Base-by-base conservation (phyloP, 1,140 invertebrate genomes). In the Cydia fagiglandana region DNA sequence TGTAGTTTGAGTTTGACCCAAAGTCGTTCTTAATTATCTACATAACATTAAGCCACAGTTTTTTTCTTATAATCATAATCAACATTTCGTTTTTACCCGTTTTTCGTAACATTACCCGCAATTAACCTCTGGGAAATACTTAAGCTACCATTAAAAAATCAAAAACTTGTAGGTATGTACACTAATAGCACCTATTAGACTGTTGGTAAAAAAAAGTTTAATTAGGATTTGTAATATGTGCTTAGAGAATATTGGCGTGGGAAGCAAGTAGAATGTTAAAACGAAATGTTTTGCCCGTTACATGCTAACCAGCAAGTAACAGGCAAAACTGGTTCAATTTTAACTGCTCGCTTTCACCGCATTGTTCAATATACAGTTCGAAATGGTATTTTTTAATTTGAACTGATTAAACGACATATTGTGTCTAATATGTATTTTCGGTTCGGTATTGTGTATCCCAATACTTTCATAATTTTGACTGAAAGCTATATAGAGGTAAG, bases 331-430 rank as follows among this genome's bases (percentile, higher is more conserved):
- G 66, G 66, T 70, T 38, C 30, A 17, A 38, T 2, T 3, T 41
- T n/a, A 70, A 66, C 30, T 15, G 30, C n/a, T 70, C 4, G 30
- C 66, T 70, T 70, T 70, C 66, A 70, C 66, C 45, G n/a, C n/a
- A 10, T 24, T 56, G n/a, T 56, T 47, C 45, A 47, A 47, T 15
- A 47, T 45, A 13, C 45, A 47, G 4, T 47, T 12, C 41, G 12
- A 2, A 47, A 15, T 47, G 12, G 13, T 7, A 15, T 47, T 13
- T 13, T 47, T 47, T 47, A 15, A 47, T 47, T 47, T 13, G 7
- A 47, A 47, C 45, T 13, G 13, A 15, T 41, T 41, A 41, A 41
- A 10, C 38, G 38, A 41, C 38, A 41, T 41, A 41, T 41, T 41
- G 0, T 34, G 5, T 34, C 34, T 34, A 34, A 0, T 34, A 34